These are phyloP conservation scores for Channallabes apus DNA, from an alignment of 2,797 vertebrate species.

Conservation along the genomic window DNA sequence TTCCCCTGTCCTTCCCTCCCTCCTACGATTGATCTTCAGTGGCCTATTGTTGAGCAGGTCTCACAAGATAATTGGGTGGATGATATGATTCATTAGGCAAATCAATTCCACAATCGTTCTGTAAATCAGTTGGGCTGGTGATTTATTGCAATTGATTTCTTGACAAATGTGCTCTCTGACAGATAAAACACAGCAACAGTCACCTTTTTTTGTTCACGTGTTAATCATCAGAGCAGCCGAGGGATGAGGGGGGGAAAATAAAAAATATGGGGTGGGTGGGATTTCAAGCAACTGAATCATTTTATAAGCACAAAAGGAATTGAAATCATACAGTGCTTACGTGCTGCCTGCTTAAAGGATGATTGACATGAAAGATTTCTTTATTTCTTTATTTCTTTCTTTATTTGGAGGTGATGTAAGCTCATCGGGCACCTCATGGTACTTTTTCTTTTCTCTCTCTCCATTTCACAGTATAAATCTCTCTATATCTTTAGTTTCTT, in stretches of 20 bases:
- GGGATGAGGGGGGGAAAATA: no score
- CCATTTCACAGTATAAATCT: slow-evolving; percentile 56
- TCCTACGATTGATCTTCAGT: slow-evolving; percentile 58
- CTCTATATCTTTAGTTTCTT: slow-evolving; percentile 24
- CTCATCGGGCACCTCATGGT: slow-evolving; percentile 26
- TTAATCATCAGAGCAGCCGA: slow-evolving; percentile 41
- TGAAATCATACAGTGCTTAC: background rate
- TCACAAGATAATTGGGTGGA: slow-evolving; percentile 64
- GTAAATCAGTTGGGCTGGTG: slow-evolving; percentile 63
- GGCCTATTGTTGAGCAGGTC: slow-evolving; percentile 58
- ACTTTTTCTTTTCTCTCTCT: slow-evolving; percentile 29
- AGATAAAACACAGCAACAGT: slow-evolving; percentile 57
- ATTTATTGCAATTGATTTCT: slow-evolving; percentile 66
- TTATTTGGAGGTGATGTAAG: slow-evolving; percentile 52
- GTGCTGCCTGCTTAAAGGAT: background rate
- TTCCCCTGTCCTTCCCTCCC: slow-evolving; percentile 54
- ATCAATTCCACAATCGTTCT: slow-evolving; percentile 67
- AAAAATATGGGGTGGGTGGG: background rate
- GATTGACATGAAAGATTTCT: background rate
- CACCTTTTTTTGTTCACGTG: slow-evolving; percentile 44
- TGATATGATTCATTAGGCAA: slow-evolving; percentile 69
- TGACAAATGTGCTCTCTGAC: slow-evolving; percentile 62
- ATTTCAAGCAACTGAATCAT: background rate
- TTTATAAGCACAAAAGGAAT: background rate
- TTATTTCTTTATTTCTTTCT: slow-evolving; percentile 10